phyloP scores from a whole-genome alignment of 1,140 invertebrate species.

The Heliconius hermathena region DNA sequence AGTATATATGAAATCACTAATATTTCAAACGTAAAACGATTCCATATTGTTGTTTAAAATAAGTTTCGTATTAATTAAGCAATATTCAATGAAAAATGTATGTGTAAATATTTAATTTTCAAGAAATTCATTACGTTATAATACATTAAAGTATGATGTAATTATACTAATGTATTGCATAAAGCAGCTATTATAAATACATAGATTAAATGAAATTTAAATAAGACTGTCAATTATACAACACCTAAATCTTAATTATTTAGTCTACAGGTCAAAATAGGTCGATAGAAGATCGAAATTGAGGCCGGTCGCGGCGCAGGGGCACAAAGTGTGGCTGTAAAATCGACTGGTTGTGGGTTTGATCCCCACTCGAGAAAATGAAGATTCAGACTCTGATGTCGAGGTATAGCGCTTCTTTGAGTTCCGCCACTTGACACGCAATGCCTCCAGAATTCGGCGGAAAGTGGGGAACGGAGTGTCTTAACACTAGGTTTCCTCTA shows the following conservation, averaged over 20 bases:
- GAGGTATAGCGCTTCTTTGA: no score
- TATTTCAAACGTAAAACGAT: neutral
- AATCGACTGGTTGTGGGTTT: no score
- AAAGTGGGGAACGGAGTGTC: no score
- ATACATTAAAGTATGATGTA: neutral
- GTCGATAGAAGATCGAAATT: no score
- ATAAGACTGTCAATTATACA: neutral
- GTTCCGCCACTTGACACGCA: no score
- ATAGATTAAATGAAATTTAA: neutral
- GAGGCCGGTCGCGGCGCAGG: no score
- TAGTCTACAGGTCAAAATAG: no score
- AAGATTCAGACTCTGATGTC: no score
- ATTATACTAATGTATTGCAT: neutral
- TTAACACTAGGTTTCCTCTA: no score
- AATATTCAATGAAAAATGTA: neutral
- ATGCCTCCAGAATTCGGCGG: no score
- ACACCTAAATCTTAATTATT: neutral
- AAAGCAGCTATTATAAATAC: neutral
- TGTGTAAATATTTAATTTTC: neutral
- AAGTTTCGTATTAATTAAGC: neutral
- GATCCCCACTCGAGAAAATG: no score
- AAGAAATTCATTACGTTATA: neutral
- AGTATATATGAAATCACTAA: neutral
- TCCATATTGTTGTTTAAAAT: neutral
- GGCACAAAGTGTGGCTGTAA: no score